Conservation (phyloP, 1,140 invertebrate species). For the Drosophila sp. region DNA sequence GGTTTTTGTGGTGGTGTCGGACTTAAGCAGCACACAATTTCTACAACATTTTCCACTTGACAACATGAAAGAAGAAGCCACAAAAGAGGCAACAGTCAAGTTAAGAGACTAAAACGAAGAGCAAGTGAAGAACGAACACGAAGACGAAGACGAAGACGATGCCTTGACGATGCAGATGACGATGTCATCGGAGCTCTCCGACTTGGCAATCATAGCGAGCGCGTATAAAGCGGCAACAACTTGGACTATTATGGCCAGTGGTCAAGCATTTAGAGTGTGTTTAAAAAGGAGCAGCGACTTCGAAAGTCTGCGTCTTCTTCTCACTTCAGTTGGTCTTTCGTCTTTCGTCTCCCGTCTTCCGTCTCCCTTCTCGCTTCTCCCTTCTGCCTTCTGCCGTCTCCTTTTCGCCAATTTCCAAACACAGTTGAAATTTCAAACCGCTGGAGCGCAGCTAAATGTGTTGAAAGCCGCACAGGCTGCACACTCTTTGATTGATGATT, state of each 20-base stretch:
- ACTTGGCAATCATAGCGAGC: conserved; percentile 24
- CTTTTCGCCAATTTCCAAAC: conserved; percentile 17
- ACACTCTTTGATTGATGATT: conserved; percentile 76
- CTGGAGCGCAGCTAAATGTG: conserved; percentile 74
- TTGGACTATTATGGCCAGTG: conserved; percentile 77
- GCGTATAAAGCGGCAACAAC: conserved; percentile 63
- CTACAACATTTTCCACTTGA: conserved; percentile 81
- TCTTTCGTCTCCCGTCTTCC: not conserved
- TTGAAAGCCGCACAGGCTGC: conserved; percentile 61
- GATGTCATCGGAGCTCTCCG: conserved; percentile 43
- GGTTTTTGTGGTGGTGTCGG: conserved; percentile 74
- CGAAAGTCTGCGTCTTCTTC: not conserved
- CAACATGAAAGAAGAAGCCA: conserved; percentile 73
- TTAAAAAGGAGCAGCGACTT: conserved; percentile 39
- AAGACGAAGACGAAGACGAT: not conserved
- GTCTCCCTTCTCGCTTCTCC: not conserved
- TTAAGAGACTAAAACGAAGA: conserved; percentile 7
- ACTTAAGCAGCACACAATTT: conserved; percentile 70
- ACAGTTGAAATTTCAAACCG: conserved; percentile 75
- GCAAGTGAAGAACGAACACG: conserved; percentile 17
- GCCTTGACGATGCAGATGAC: conserved; percentile 15
- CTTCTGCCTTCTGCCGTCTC: not conserved
- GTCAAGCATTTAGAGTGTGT: conserved; percentile 69
- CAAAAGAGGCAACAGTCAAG: conserved; percentile 59
- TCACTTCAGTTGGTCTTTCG: no score